A percentile compares a stretch with the other conserved stretches of the same genome.
These are phyloP conservation scores for Harpegnathos saltator DNA, from an alignment of 1,140 invertebrate species.

Conservation along the genomic window DNA sequence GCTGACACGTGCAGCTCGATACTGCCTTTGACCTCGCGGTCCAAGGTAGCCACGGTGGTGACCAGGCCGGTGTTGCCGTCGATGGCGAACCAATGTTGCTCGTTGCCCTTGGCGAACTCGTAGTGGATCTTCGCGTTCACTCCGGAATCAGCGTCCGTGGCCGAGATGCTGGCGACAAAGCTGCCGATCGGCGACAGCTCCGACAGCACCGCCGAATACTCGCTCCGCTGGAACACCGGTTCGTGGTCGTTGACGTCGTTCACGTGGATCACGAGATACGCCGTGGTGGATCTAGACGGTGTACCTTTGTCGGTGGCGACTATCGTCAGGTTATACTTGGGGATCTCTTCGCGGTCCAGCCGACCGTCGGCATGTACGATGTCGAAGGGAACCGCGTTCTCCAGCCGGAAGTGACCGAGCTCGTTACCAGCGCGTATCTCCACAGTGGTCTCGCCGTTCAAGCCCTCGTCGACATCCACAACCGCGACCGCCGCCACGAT, in stretches of 20 bases:
- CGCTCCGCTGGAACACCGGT: slow-evolving; percentile 96
- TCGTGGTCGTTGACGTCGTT: slow-evolving; percentile 98
- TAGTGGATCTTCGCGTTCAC: slow-evolving; percentile 96
- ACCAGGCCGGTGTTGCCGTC: slow-evolving; percentile 94
- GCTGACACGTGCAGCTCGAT: slow-evolving; percentile 94
- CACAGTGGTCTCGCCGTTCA: slow-evolving; percentile 95
- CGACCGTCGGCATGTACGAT: slow-evolving; percentile 96
- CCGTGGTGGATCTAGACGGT: slow-evolving; percentile 93
- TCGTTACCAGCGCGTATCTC: slow-evolving; percentile 96
- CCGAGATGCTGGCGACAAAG: slow-evolving; percentile 94
- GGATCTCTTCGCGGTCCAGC: slow-evolving; percentile 96
- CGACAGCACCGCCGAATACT: slow-evolving; percentile 95
- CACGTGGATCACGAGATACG: slow-evolving; percentile 95
- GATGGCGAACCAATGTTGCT: slow-evolving; percentile 94
- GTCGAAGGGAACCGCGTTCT: slow-evolving; percentile 93
- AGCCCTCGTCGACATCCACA: slow-evolving; percentile 95
- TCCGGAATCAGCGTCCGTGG: slow-evolving; percentile 96
- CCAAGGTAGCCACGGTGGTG: slow-evolving; percentile 92
- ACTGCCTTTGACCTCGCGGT: slow-evolving; percentile 94
- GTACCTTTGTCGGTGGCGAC: slow-evolving; percentile 95
- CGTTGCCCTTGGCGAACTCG: slow-evolving; percentile 94
- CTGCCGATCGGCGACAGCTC: slow-evolving; percentile 95
- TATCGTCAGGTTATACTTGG: slow-evolving; percentile 96
- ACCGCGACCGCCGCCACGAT: slow-evolving; percentile 97
- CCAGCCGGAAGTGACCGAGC: slow-evolving; percentile 94